phyloP scores from a whole-genome alignment of 2,113 vertebrate species.

The Rhegmatorhina hoffmannsi region DNA sequence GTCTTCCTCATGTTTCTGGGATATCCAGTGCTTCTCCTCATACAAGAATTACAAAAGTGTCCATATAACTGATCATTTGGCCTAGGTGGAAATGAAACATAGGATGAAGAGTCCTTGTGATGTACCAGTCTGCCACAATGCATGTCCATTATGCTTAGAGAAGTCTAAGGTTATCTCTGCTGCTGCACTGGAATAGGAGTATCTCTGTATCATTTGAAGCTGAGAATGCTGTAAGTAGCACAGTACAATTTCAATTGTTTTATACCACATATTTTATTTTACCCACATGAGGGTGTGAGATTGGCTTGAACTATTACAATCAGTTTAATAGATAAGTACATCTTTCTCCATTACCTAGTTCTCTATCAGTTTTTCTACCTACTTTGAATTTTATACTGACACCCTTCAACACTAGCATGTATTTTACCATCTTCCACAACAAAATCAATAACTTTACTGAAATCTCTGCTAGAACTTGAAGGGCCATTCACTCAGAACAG shows the following conservation, averaged over 20 bases:
- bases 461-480: not conserved
- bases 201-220: fast-evolving
- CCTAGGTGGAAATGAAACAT: not conserved
- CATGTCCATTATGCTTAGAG: not conserved
- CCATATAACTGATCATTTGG: not conserved
- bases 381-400: not conserved
- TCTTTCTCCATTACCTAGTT: not conserved
- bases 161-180: not conserved
- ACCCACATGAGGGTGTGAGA: not conserved
- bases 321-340: not conserved
- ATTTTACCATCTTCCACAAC: not conserved
- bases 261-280: not conserved
- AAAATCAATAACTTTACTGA: not conserved
- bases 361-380: not conserved
- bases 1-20: not conserved
- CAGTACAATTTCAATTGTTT: not conserved
- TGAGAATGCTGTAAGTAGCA: not conserved
- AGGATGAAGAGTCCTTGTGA: not conserved
- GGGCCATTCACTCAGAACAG: not conserved
- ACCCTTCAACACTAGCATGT: not conserved
- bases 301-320: not conserved
- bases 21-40: not conserved
- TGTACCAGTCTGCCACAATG: not conserved
- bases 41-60: not conserved
- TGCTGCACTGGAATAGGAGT: not conserved